Evolutionary conservation across 2,888 invertebrate genomes (phyloP).

Genomic region (Phaedon cochleariae): DNA sequence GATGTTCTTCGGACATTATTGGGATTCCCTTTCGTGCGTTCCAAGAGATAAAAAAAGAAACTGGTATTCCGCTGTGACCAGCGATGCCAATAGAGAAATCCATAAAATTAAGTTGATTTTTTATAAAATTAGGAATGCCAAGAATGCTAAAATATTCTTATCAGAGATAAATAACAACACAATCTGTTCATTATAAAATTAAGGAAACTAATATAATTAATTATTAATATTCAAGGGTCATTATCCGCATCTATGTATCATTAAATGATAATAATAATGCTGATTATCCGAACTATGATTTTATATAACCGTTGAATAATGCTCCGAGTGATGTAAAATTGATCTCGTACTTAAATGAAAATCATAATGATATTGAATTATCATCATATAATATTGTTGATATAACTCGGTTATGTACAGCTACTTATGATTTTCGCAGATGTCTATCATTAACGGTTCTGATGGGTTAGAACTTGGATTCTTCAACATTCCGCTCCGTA

Average conservation of each 20-base stretch:
- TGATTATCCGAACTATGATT: neutral
- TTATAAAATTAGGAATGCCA: too few relatives aligned
- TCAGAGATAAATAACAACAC: neutral
- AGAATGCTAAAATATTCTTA: too few relatives aligned
- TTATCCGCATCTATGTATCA: neutral
- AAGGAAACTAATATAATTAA: neutral
- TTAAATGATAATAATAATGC: neutral
- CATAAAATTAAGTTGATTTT: too few relatives aligned
- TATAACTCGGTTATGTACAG: conserved; percentile 1
- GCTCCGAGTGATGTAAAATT: neutral
- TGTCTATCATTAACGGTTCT: neutral
- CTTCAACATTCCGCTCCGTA: neutral
- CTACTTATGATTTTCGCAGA: neutral
- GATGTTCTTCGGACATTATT: too few relatives aligned
- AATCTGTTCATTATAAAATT: neutral
- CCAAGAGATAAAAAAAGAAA: too few relatives aligned
- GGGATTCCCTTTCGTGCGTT: too few relatives aligned
- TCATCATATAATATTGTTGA: neutral
- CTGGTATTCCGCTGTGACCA: too few relatives aligned
- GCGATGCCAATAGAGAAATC: too few relatives aligned
- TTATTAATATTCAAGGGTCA: neutral
- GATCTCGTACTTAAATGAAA: neutral
- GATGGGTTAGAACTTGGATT: neutral
- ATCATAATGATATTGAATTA: neutral
- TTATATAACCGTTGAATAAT: neutral